Conservation (phyloP, 2,797 vertebrate species). For the Sphenopsis melanotis region DNA sequence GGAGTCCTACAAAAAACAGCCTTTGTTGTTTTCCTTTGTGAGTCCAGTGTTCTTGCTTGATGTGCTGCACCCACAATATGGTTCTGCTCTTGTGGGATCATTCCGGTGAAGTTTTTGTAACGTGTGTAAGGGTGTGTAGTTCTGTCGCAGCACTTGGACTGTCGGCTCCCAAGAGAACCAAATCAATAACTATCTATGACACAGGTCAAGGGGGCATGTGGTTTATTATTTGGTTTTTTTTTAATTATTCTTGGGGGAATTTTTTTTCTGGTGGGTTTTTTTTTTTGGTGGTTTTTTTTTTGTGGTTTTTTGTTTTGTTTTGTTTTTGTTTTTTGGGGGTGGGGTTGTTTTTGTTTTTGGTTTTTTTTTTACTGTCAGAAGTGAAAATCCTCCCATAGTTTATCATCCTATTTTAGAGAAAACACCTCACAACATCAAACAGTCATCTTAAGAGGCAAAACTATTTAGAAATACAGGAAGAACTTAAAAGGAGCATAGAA, state of each 20-base stretch:
- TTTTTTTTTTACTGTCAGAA: not conserved
- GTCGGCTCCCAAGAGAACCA: fast-evolving
- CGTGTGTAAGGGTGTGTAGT: fast-evolving
- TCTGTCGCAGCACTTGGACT: not conserved
- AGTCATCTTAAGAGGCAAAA: not conserved
- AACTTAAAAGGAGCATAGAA: not conserved
- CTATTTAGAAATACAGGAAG: not conserved
- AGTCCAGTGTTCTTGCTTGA: not conserved
- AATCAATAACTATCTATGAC: not conserved
- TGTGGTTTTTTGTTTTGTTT: no score
- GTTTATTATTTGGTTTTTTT: not conserved
- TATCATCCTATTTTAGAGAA: not conserved
- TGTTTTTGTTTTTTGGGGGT: no score
- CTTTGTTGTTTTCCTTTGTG: not conserved
- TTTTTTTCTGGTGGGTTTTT: no score
- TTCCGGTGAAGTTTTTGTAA: not conserved
- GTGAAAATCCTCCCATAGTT: not conserved
- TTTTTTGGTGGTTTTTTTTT: no score
- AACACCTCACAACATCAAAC: not conserved
- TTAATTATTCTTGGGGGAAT: not conserved
- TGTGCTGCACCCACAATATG: fast-evolving
- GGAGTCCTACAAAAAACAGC: not conserved
- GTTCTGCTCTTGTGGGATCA: not conserved
- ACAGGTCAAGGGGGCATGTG: not conserved
- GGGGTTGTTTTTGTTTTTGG: no score